phyloP scores from a whole-genome alignment of 2,113 vertebrate genomes.

The Gorsachius goisagi region DNA sequence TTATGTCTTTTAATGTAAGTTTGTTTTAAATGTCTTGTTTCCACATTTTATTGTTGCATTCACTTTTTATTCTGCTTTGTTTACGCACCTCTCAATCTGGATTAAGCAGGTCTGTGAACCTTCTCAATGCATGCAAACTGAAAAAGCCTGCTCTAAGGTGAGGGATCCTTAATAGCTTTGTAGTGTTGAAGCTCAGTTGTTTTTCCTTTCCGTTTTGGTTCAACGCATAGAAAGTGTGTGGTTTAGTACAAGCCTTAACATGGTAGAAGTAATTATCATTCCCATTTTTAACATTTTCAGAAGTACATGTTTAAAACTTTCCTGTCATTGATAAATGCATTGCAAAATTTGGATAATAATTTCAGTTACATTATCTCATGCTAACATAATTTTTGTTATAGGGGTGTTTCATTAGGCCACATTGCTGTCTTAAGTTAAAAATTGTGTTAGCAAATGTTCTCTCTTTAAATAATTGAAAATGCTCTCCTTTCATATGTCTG shows the following conservation, averaged over 20 bases:
- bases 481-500: not conserved
- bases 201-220: not conserved
- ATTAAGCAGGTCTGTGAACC: constrained; percentile 75
- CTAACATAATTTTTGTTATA: not conserved
- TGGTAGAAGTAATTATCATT: not conserved
- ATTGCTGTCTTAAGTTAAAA: not conserved
- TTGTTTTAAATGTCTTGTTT: constrained; percentile 38
- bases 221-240: not conserved
- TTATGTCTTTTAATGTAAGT: constrained; percentile 37
- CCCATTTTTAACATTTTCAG: not conserved
- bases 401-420: not conserved
- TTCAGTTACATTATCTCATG: not conserved
- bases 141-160: constrained; percentile 77
- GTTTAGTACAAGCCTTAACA: not conserved
- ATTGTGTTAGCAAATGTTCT: not conserved
- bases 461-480: not conserved
- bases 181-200: not conserved
- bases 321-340: not conserved
- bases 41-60: not conserved
- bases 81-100: constrained; percentile 62
- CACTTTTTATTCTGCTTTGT: constrained; percentile 64
- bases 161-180: constrained; percentile 57
- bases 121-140: constrained; percentile 74
- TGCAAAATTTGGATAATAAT: not conserved
- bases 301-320: not conserved